These are phyloP conservation scores for Urosaurus nigricauda DNA, from an alignment of 2,797 vertebrate species.

Conservation along the genomic window DNA sequence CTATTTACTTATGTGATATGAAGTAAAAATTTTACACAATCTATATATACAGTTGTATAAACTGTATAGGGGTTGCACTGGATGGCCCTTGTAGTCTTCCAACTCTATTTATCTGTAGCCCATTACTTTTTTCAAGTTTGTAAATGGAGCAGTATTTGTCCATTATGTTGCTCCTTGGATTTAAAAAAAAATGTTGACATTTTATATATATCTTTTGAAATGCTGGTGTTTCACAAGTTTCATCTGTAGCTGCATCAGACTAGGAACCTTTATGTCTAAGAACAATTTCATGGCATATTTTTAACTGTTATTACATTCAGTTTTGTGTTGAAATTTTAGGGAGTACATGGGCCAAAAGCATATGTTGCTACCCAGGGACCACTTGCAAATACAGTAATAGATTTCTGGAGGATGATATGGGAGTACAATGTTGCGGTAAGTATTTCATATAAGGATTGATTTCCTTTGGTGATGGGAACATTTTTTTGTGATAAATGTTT, in stretches of 20 bases:
- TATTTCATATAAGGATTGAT: conserved; percentile 52
- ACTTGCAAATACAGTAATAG: conserved; percentile 93
- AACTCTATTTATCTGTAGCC: too few species aligned
- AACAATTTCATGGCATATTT: not conserved
- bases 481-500: not conserved
- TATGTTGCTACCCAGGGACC: conserved; percentile 98
- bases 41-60: not conserved
- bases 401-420: conserved; percentile 99
- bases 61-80: too few species aligned
- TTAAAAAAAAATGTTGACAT: not conserved
- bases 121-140: not conserved
- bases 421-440: conserved; percentile 94
- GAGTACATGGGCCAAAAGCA: conserved; percentile 91
- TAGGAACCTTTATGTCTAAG: not conserved
- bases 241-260: not conserved
- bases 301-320: not conserved
- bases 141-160: not conserved
- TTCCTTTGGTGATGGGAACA: conserved; percentile 10
- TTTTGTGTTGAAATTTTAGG: conserved; percentile 78
- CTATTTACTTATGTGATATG: not conserved
- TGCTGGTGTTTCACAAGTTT: not conserved
- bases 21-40: not conserved
- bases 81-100: too few species aligned
- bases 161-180: not conserved
- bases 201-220: not conserved